Evolutionary conservation across 2,113 vertebrate species (phyloP).

Genomic region (Microcebus jonahi): DNA sequence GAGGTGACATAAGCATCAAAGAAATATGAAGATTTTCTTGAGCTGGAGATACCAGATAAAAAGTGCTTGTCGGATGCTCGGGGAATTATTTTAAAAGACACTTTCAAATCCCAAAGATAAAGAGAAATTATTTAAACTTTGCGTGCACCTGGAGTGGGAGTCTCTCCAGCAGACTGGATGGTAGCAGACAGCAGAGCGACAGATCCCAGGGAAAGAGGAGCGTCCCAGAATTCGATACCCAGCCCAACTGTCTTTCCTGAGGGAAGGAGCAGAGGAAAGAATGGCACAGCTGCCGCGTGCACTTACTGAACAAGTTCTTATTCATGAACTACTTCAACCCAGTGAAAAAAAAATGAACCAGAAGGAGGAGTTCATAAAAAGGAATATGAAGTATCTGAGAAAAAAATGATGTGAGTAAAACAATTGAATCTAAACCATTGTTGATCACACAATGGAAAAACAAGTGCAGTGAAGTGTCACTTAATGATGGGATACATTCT

Average conservation of each 20-base stretch:
- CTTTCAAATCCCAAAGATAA: background rate
- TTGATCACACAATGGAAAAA: too few species aligned
- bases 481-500: background rate
- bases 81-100: background rate
- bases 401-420: rapidly evolving
- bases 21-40: background rate
- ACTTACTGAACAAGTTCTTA: too few species aligned
- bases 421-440: background rate
- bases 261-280: background rate
- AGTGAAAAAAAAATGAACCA: background rate
- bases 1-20: too few species aligned
- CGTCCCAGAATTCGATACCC: too few species aligned
- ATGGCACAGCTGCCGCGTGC: rapidly evolving
- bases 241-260: background rate
- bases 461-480: background rate
- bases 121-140: background rate
- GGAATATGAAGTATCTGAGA: rapidly evolving
- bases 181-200: rapidly evolving
- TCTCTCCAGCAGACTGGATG: background rate
- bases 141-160: background rate
- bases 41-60: background rate
- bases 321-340: background rate
- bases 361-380: background rate
- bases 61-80: background rate
- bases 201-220: rapidly evolving